These are phyloP conservation scores for Siderastrea radians DNA, from an alignment of 92 coral and sea anemone genomes.

Conservation along the genomic window DNA sequence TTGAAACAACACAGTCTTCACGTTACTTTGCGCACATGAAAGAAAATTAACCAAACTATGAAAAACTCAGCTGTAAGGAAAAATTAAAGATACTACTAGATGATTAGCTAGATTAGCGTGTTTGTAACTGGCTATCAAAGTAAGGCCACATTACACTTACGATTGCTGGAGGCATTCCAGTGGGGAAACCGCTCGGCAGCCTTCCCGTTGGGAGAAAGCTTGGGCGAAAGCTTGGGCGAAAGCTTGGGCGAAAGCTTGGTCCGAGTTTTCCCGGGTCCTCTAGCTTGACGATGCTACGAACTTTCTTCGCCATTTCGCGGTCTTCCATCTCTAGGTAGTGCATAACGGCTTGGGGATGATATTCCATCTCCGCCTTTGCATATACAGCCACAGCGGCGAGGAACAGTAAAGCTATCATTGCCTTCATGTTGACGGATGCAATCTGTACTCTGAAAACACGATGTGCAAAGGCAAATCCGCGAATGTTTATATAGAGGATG, in stretches of 20 bases:
- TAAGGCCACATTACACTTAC: background rate
- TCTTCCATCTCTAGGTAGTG: constrained; percentile 22
- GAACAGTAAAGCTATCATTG: constrained; percentile 22
- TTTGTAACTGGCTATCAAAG: background rate
- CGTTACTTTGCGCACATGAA: no score
- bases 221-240: background rate
- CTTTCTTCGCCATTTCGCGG: constrained; percentile 19
- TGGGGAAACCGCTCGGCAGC: background rate
- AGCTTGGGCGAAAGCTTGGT: background rate
- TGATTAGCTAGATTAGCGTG: no score
- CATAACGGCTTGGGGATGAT: constrained; percentile 26
- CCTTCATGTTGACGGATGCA: constrained; percentile 14
- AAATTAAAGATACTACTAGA: background rate
- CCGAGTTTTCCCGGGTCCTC: background rate
- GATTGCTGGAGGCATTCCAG: background rate
- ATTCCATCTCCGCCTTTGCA: constrained; percentile 5
- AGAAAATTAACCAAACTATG: no score
- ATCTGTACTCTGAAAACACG: constrained; percentile 13
- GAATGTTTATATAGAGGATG: constrained; percentile 11
- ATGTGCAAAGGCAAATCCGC: background rate
- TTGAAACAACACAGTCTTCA: no score
- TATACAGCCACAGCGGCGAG: constrained; percentile 18
- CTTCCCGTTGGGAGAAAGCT: background rate
- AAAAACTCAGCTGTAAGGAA: no score
- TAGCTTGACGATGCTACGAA: background rate